These are phyloP conservation scores for Aulostomus chinensis DNA, from an alignment of 2,797 vertebrate species.

Conservation along the genomic window DNA sequence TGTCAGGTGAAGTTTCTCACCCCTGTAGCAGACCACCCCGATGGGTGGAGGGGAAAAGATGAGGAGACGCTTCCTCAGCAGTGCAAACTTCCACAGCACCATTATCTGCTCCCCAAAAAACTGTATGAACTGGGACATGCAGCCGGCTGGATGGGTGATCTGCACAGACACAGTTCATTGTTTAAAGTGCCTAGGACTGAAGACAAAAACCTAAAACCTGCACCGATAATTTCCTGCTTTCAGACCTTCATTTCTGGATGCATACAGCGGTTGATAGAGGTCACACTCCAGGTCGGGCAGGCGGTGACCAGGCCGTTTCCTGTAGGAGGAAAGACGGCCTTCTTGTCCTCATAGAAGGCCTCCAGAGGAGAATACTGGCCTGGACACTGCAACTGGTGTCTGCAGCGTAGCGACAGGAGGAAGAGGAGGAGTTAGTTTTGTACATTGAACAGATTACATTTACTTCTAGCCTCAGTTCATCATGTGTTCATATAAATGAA, in stretches of 20 bases:
- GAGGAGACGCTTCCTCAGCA: conserved; percentile 95
- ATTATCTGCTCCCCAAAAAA: conserved; percentile 99
- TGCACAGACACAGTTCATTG: conserved; percentile 50
- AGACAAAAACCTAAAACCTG: too few relatives aligned
- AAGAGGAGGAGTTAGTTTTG: too few relatives aligned
- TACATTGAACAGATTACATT: too few relatives aligned
- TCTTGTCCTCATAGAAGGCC: conserved; percentile 98
- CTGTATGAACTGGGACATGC: conserved; percentile 99
- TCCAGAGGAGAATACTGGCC: conserved; percentile 96
- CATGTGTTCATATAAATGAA: too few relatives aligned
- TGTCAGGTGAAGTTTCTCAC: conserved; percentile 72
- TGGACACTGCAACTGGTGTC: conserved; percentile 94
- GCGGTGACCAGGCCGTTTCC: conserved; percentile 81
- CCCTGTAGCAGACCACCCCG: conserved; percentile 97
- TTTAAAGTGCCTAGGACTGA: too few relatives aligned
- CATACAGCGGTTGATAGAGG: conserved; percentile 93
- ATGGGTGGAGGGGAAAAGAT: conserved; percentile 98
- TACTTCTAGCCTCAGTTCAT: too few relatives aligned
- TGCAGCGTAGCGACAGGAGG: conserved; percentile 47
- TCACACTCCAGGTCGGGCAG: conserved; percentile 88
- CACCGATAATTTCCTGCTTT: neutral
- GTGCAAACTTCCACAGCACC: conserved; percentile 96
- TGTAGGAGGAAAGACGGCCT: conserved; percentile 86
- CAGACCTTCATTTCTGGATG: conserved; percentile 98
- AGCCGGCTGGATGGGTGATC: conserved; percentile 99